phyloP scores from a whole-genome alignment of 1,140 invertebrate species.

The Sminthurides bifidus region DNA sequence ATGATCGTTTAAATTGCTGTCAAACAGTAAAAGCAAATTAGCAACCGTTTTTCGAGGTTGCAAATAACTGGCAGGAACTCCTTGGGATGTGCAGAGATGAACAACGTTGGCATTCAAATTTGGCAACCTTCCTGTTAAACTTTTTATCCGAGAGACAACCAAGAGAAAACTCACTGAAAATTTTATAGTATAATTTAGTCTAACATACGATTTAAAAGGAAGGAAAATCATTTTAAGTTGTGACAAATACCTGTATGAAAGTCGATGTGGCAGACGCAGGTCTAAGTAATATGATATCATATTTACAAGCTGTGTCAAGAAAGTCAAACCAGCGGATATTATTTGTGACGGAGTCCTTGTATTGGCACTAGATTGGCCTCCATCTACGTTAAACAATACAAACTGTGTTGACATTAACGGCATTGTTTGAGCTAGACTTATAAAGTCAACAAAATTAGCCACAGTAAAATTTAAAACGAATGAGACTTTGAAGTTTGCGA shows the following conservation, averaged over 20 bases:
- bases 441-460: too few species aligned
- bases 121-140: conserved; percentile 58
- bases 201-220: background rate
- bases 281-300: conserved; percentile 65
- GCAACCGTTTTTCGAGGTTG: conserved; percentile 57
- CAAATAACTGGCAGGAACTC: conserved; percentile 43
- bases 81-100: conserved; percentile 64
- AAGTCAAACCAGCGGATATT: conserved; percentile 64
- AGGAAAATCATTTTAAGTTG: background rate
- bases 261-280: conserved; percentile 57
- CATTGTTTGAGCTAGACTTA: too few species aligned
- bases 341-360: conserved; percentile 51
- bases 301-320: conserved; percentile 67
- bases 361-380: conserved; percentile 42
- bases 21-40: conserved; percentile 58
- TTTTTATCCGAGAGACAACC: conserved; percentile 52
- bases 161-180: conserved; percentile 58
- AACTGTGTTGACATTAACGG: too few species aligned
- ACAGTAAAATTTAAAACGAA: too few species aligned
- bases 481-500: too few species aligned
- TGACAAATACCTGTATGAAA: conserved; percentile 52
- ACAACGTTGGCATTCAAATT: conserved; percentile 69
- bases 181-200: conserved; percentile 13
- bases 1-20: conserved; percentile 51
- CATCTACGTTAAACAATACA: background rate